Percentiles rank a stretch among this genome's conserved stretches.
Evolutionary conservation across 2,888 invertebrate genomes (phyloP).

Genomic region (Pachycephus smyrnensis): DNA sequence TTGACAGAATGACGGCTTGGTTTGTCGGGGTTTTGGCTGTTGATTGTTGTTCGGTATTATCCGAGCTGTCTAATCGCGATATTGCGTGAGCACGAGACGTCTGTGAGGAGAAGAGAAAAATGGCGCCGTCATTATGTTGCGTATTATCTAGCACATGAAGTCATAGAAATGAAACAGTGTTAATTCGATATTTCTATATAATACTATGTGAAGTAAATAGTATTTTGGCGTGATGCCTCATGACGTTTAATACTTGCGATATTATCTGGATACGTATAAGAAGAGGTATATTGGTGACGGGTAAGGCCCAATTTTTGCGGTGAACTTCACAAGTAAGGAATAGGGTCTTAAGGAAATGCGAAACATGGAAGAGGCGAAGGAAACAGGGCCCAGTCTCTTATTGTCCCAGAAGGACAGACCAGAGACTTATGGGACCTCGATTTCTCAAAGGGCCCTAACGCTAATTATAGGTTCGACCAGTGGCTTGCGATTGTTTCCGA

Average conservation of each 20-base stretch:
- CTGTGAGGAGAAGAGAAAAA: background rate
- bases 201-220: background rate
- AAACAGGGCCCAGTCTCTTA: constrained; percentile 27
- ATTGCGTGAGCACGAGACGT: background rate
- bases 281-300: constrained; percentile 9
- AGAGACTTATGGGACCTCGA: constrained; percentile 44
- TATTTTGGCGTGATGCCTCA: background rate
- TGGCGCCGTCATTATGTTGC: background rate
- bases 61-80: background rate
- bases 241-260: background rate
- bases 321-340: constrained; percentile 45
- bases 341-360: constrained; percentile 1
- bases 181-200: background rate
- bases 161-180: background rate
- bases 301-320: constrained; percentile 48
- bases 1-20: constrained; percentile 27
- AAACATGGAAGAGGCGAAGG: constrained; percentile 4
- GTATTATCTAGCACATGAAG: background rate
- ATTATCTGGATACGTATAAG: background rate
- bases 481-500: constrained; percentile 50
- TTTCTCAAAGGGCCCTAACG: constrained; percentile 44
- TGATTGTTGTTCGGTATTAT: background rate
- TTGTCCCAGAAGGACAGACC: constrained; percentile 24
- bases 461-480: constrained; percentile 59
- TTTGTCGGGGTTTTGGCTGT: background rate